Conservation (phyloP, 2,113 vertebrate species). For the Sinocyclocheilus anophthalmus region DNA sequence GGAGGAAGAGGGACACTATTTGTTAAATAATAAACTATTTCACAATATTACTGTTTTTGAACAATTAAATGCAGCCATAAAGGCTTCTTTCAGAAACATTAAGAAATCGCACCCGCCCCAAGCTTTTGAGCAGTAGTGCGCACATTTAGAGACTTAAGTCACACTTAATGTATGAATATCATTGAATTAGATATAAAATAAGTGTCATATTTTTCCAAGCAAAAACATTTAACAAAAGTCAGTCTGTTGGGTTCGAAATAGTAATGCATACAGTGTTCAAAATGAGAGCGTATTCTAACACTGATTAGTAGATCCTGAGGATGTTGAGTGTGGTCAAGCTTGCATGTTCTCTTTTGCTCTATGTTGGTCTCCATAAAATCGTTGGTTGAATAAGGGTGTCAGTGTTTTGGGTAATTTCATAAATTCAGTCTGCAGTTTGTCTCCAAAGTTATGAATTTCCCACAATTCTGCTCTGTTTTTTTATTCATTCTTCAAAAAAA, state of each 20-base stretch:
- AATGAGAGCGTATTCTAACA: background rate
- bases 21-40: no score
- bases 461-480: background rate
- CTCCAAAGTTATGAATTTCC: background rate
- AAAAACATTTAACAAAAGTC: no score
- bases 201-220: no score
- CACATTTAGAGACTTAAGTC: no score
- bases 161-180: background rate
- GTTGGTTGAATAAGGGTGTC: background rate
- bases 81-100: no score
- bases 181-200: background rate
- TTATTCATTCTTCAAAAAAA: background rate
- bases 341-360: conserved; percentile 6
- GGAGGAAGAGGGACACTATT: no score
- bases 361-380: background rate
- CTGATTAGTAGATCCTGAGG: no score
- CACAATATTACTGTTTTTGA: no score
- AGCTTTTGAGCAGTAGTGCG: background rate
- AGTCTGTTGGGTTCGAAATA: no score
- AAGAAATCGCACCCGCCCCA: background rate
- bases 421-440: background rate
- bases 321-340: conserved; percentile 13
- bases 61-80: no score
- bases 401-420: background rate
- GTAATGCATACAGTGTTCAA: background rate